A percentile compares a stretch with the other conserved stretches of the same genome.
Conservation (phyloP, 2,113 vertebrate species). For the cat (Felis catus) region F.catus_Fca126_mat1.0 CM031412.1:166484001-166484500, state of each 20-base stretch:
- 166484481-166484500: neutral
- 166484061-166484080: no score
- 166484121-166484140: no score
- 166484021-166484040: no score
- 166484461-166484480: neutral
- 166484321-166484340: neutral
- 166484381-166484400: neutral
- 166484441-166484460: neutral
- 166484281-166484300: neutral
- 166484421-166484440: neutral
- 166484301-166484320: neutral
- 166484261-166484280: neutral
- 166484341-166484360: neutral
- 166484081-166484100: no score
- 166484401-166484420: neutral
- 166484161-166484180: neutral
- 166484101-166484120: no score
- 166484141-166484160: no score
- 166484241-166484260: neutral
- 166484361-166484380: neutral
- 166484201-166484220: neutral
- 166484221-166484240: neutral
- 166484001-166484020: accelerated
- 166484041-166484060: no score
- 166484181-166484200: neutral